These are phyloP conservation scores for Halichoerus grypus DNA, from an alignment of 2,113 vertebrate genomes.

Conservation along the genomic window DNA sequence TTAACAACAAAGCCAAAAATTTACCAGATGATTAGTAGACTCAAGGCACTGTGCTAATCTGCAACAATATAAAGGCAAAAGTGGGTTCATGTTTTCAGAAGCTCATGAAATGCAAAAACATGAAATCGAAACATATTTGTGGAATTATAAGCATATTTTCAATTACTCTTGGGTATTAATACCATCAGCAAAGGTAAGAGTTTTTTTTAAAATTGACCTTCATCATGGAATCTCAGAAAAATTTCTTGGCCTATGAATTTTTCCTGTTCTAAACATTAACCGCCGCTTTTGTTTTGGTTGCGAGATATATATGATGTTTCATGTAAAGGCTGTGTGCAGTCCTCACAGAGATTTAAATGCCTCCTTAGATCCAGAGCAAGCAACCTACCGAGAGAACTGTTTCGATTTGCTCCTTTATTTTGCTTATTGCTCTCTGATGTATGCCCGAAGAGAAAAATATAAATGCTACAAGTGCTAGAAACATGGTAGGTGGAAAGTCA, in stretches of 20 bases:
- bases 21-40: background rate
- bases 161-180: background rate
- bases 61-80: background rate
- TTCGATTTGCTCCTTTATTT: background rate
- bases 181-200: background rate
- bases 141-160: background rate
- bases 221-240: background rate
- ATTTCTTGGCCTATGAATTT: background rate
- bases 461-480: background rate
- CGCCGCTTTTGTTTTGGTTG: background rate
- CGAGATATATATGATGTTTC: background rate
- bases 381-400: background rate
- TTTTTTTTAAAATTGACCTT: background rate
- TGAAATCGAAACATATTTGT: background rate
- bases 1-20: slow-evolving; percentile 3
- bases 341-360: background rate
- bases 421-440: background rate
- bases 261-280: background rate
- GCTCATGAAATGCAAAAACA: background rate
- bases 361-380: background rate
- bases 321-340: background rate
- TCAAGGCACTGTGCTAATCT: background rate
- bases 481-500: background rate
- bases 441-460: background rate
- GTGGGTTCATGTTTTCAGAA: background rate